A percentile compares a stretch with the other conserved stretches of the same genome.
phyloP scores from a whole-genome alignment of 2,888 invertebrate species.

The Junonia oenone region DNA sequence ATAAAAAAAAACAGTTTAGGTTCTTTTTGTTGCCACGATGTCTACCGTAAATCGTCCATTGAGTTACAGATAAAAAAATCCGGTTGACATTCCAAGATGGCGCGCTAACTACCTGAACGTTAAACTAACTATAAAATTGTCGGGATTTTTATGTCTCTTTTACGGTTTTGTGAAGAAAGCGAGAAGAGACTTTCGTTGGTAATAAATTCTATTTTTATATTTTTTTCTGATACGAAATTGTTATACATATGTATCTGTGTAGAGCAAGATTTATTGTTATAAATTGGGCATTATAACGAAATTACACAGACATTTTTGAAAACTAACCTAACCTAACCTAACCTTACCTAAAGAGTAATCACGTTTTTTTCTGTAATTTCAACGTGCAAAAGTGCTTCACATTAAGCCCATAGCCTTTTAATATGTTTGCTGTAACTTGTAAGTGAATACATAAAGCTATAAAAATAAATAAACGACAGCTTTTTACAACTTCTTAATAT shows the following conservation, averaged over 20 bases:
- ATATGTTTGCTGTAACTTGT: too few relatives aligned
- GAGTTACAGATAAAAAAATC: slow-evolving; percentile 54
- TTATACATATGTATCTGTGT: too few relatives aligned
- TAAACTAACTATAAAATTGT: slow-evolving; percentile 33
- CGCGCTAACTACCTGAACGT: slow-evolving; percentile 48
- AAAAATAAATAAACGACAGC: neutral
- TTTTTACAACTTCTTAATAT: neutral
- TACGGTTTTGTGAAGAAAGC: slow-evolving; percentile 27
- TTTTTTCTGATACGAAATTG: neutral
- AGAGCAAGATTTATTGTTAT: neutral
- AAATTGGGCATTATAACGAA: too few relatives aligned
- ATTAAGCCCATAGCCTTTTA: neutral
- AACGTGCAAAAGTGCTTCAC: too few relatives aligned
- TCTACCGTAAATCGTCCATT: slow-evolving; percentile 74
- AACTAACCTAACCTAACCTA: too few relatives aligned
- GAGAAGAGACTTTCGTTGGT: neutral
- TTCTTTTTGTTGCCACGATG: slow-evolving; percentile 62
- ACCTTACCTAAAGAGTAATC: too few relatives aligned
- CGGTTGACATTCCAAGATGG: slow-evolving; percentile 44
- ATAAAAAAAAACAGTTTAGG: slow-evolving; percentile 43
- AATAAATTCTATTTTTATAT: neutral
- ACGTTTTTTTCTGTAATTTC: too few relatives aligned
- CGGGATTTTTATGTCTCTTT: slow-evolving; percentile 31
- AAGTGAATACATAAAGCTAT: neutral
- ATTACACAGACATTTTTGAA: too few relatives aligned